Evolutionary conservation across 2,797 vertebrate genomes (phyloP).

Genomic region (Brachymystax lenok): DNA sequence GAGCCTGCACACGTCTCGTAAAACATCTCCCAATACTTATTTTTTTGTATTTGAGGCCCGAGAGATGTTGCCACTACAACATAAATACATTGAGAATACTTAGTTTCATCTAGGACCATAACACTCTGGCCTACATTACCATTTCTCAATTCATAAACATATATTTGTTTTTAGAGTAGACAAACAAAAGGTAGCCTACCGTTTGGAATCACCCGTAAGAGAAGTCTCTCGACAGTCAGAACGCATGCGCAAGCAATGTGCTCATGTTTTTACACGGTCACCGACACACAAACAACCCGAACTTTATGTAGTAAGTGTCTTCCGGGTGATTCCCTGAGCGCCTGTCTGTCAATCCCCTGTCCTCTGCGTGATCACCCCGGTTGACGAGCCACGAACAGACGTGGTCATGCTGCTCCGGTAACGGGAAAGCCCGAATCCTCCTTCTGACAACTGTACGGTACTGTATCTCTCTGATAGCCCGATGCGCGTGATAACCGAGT

Average conservation of each 20-base stretch:
- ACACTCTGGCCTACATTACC: background rate
- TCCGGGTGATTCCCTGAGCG: background rate
- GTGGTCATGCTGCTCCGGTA: background rate
- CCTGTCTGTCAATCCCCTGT: background rate
- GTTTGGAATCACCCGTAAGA: background rate
- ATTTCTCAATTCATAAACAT: background rate
- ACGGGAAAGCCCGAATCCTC: background rate
- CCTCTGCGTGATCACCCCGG: background rate
- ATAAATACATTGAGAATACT: background rate
- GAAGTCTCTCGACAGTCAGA: background rate
- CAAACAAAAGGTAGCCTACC: background rate
- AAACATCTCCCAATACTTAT: background rate
- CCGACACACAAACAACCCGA: background rate
- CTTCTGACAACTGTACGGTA: background rate
- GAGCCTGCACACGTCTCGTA: background rate
- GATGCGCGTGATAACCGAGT: constrained; percentile 12
- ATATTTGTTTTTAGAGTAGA: background rate
- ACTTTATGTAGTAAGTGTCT: background rate
- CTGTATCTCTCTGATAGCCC: background rate
- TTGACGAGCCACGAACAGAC: background rate
- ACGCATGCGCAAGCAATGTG: background rate
- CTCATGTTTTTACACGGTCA: background rate
- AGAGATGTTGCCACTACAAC: background rate
- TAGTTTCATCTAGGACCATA: background rate
- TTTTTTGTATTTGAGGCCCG: background rate